Evolutionary conservation across 2,888 invertebrate species (phyloP), one percentile per base, ranked within the genome.

Genomic region (Physocephala rufipes): DNA sequence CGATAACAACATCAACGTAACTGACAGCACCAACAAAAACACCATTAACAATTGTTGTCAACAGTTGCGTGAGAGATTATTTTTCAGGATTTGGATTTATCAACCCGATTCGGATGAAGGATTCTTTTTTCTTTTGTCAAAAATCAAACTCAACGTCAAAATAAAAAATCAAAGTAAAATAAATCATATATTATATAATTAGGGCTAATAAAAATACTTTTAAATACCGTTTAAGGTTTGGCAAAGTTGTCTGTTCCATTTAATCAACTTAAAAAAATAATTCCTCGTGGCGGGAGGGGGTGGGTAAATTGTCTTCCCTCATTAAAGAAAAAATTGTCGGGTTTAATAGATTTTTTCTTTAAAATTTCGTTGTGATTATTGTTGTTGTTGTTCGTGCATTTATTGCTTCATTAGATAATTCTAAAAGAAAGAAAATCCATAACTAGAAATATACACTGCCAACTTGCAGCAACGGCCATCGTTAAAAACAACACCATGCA

Each of bases 391-490:
- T 62, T 7, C 9, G 36, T 64, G 28, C 26, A 28, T 66, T 55
- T 66, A 66, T 66, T 66, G 43, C 66, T 66, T 66, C 66, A 66
- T 66, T 66, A 53, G 66, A 15, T 24, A 36, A 53, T 55, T 12
- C 21, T 16, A 24, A n/a, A 21, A 21, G 55, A 15, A n/a, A 43
- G 24, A 19, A 43, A 24, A 21, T 9, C 13, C n/a, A 49, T 4
- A 65, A 59, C 4, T 4, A 36, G 9, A 36, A 36, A 36, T 36
- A 36, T 36, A 36, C 9, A 36, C 47, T 24, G 47, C 43, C 13
- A 30, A 26, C 26, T 26, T 24, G 19, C 53, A 67, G 19, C 80
- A 76, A 79, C 78, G 78, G 77, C 73, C n/a, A 55, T 74, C 30
- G 43, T 21, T 24, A 59, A n/a, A 55, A 47, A 67, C 43, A 61